A percentile compares a stretch with the other conserved stretches of the same genome.
Conservation (phyloP, 2,888 invertebrate genomes). For the Cheilosia variabilis region DNA sequence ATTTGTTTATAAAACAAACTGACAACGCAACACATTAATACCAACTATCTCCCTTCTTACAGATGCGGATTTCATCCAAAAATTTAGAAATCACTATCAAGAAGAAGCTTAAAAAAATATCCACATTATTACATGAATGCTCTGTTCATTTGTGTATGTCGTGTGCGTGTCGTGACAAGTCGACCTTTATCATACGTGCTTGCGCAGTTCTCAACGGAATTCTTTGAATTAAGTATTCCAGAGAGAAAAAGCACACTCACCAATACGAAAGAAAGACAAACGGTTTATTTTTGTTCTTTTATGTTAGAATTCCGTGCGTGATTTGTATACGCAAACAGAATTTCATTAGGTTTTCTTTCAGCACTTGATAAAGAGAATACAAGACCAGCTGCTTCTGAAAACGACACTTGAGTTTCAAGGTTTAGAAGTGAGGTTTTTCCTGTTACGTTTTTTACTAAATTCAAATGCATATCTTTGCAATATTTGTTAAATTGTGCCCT, state of each 20-base stretch:
- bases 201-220: constrained; percentile 29
- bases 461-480: not conserved
- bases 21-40: too few relatives aligned
- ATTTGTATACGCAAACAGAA: constrained; percentile 36
- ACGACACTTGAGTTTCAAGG: constrained; percentile 28
- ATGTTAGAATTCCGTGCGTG: not conserved
- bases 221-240: constrained; percentile 37
- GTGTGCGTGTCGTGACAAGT: not conserved
- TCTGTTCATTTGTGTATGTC: not conserved
- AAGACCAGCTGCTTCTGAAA: not conserved
- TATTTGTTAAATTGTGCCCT: not conserved
- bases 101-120: not conserved
- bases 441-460: constrained; percentile 2
- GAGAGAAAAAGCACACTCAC: constrained; percentile 4
- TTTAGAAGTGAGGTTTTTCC: constrained; percentile 8
- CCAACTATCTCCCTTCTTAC: too few relatives aligned
- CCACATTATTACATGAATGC: too few relatives aligned
- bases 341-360: constrained; percentile 22
- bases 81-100: not conserved
- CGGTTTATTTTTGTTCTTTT: constrained; percentile 7
- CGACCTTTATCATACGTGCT: constrained; percentile 16
- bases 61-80: too few relatives aligned
- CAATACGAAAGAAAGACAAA: constrained; percentile 17
- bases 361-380: constrained; percentile 5
- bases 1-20: too few relatives aligned